Evolutionary conservation across 2,797 vertebrate genomes (phyloP).

Genomic region (Columba guinea): DNA sequence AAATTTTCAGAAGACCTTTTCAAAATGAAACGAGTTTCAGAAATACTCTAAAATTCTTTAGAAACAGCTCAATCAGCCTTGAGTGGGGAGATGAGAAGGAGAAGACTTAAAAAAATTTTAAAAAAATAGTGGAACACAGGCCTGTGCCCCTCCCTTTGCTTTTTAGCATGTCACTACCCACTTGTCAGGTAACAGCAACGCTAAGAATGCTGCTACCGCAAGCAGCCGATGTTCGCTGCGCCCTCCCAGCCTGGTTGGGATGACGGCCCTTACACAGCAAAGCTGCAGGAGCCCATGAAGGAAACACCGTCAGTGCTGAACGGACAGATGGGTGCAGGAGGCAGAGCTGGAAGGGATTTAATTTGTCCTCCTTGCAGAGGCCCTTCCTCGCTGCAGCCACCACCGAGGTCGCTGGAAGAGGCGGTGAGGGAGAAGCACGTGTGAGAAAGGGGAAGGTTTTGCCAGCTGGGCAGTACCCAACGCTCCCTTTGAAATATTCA

Average conservation of each 20-base stretch:
- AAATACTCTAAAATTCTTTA: neutral
- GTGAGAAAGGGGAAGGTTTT: neutral
- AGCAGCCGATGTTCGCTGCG: neutral
- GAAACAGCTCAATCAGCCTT: neutral
- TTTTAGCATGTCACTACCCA: neutral
- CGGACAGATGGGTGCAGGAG: neutral
- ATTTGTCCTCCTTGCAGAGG: neutral
- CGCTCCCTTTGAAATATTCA: constrained; percentile 8
- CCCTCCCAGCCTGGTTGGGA: neutral
- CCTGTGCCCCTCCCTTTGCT: neutral
- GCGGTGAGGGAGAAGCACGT: neutral
- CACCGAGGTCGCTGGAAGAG: neutral
- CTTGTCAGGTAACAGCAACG: neutral
- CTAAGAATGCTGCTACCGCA: neutral
- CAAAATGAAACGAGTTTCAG: neutral
- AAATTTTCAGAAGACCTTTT: constrained; percentile 1
- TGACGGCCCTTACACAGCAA: neutral
- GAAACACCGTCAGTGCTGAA: neutral
- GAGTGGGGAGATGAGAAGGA: neutral
- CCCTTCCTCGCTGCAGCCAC: rapidly evolving
- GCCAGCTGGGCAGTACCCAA: neutral
- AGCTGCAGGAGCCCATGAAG: neutral
- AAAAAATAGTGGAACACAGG: neutral
- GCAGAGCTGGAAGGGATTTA: neutral
- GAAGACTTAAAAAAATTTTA: neutral